phyloP scores from a whole-genome alignment of 2,888 invertebrate species.

The Ethmia dodecea region DNA sequence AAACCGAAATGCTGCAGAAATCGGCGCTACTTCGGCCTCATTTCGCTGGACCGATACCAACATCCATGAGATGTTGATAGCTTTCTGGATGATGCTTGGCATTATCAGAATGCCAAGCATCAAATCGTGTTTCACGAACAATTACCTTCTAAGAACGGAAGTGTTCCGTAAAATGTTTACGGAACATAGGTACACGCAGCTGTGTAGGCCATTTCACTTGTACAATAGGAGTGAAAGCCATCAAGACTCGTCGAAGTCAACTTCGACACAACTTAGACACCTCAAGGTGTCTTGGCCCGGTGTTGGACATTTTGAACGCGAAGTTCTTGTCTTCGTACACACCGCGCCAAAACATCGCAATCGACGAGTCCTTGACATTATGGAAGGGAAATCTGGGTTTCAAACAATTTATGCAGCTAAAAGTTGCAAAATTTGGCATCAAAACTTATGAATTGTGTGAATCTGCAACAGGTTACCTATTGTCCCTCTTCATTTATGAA shows the following conservation, averaged over 20 bases:
- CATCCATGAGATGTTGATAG: constrained; percentile 9
- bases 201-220: constrained; percentile 12
- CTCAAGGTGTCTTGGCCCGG: not conserved
- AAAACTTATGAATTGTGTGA: constrained; percentile 25
- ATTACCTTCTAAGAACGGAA: constrained; percentile 7
- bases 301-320: not conserved
- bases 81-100: constrained; percentile 13
- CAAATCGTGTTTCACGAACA: constrained; percentile 9
- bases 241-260: not conserved
- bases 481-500: constrained; percentile 12
- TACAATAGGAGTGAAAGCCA: not conserved
- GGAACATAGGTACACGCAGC: constrained; percentile 5
- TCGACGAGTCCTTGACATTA: constrained; percentile 18
- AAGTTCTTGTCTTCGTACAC: not conserved
- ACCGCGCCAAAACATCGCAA: constrained; percentile 11
- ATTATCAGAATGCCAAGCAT: constrained; percentile 12
- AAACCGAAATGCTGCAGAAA: constrained; percentile 10
- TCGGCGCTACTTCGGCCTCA: not conserved
- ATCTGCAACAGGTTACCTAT: constrained; percentile 13
- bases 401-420: constrained; percentile 15
- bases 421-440: constrained; percentile 18
- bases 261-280: no score
- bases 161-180: constrained; percentile 11
- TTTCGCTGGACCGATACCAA: constrained; percentile 9
- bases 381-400: constrained; percentile 15